Evolutionary conservation across 2,797 vertebrate genomes (phyloP).

Genomic region (Tragelaphus oryx): DNA sequence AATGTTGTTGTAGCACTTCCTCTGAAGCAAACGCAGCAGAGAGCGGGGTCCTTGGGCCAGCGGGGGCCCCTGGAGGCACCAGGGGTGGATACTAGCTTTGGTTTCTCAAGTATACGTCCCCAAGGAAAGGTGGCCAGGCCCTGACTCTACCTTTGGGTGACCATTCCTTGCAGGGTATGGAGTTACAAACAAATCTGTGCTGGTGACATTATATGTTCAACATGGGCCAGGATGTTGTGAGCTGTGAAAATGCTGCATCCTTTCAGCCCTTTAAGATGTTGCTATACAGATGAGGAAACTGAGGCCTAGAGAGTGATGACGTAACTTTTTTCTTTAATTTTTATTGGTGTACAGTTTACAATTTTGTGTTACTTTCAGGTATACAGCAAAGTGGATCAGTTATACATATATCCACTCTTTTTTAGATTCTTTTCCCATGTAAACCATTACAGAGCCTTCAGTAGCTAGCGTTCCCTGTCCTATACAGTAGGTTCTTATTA

Average conservation of each 20-base stretch:
- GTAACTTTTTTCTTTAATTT: neutral
- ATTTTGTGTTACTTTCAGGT: neutral
- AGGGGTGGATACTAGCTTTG: neutral
- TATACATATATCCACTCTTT: neutral
- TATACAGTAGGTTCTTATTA: neutral
- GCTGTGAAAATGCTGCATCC: neutral
- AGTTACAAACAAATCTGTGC: neutral
- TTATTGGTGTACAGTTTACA: neutral
- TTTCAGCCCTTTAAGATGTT: neutral
- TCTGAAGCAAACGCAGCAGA: neutral
- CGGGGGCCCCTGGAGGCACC: neutral
- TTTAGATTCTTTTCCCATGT: neutral
- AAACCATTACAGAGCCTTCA: neutral
- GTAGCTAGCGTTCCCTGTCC: neutral
- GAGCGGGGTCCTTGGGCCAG: neutral
- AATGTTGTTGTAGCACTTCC: neutral
- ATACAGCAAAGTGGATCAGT: neutral
- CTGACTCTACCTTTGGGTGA: neutral
- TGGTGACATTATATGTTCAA: accelerated
- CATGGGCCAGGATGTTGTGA: neutral
- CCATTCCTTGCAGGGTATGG: neutral
- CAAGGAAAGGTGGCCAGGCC: neutral
- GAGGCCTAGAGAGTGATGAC: neutral
- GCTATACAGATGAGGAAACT: neutral
- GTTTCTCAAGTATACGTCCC: neutral